These are phyloP conservation scores for Ictalurus punctatus DNA, from an alignment of 2,113 vertebrate genomes.

Conservation along the genomic window DNA sequence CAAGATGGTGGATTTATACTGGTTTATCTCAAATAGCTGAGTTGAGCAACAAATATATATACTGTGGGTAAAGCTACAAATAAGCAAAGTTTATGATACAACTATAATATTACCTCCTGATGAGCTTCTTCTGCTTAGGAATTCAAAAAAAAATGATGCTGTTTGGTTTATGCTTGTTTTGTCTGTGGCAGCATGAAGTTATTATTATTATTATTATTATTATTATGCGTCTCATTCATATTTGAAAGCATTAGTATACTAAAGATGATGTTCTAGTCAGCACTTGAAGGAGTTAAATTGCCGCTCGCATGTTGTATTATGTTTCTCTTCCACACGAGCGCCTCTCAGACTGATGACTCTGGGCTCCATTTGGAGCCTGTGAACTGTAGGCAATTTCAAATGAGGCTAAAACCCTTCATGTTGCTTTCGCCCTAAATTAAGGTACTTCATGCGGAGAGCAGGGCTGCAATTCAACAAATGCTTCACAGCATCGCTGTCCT, in stretches of 20 bases:
- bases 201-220: neutral
- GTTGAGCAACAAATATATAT: neutral
- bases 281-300: neutral
- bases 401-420: constrained; percentile 41
- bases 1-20: neutral
- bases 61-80: neutral
- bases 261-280: neutral
- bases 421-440: constrained; percentile 31
- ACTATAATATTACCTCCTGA: neutral
- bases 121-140: neutral
- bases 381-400: constrained; percentile 46
- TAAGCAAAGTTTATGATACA: neutral
- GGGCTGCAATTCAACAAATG: constrained; percentile 27
- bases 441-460: constrained; percentile 25
- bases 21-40: neutral
- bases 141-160: neutral
- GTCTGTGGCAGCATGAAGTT: neutral
- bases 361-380: constrained; percentile 36
- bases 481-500: constrained; percentile 6
- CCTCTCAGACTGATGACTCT: constrained; percentile 13
- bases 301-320: constrained; percentile 3
- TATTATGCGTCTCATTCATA: neutral
- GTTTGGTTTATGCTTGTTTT: neutral
- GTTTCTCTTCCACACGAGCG: constrained; percentile 36
- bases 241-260: neutral